Evolutionary conservation across 2,797 vertebrate species (phyloP), one percentile per base, ranked within the genome.

Genomic region (Pelobates cultripes): DNA sequence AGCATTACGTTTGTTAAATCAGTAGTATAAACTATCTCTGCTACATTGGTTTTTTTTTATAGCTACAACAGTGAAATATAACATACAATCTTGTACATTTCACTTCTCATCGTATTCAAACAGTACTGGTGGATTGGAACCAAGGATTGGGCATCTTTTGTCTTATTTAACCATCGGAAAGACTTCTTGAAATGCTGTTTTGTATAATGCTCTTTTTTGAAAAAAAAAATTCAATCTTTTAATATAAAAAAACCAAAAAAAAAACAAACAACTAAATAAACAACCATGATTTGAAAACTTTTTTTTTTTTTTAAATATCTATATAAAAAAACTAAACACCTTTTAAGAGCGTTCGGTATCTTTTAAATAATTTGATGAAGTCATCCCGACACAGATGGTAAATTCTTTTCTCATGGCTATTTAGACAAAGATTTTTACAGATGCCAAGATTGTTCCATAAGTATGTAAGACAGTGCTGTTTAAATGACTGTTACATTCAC

Each of bases 1-100:
- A 94, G 92, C 93, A 94, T 92, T 94, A 91, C 88, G 93, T 93
- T 89, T 94, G 92, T 96, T 95, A 95, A 96, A 94, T 96, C 95
- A 97, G 96, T 96, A 95, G 95, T 96, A 95, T 93, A 95, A 93
- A 92, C 95, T 95, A 95, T 94, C 91, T 95, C 93, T 94, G 94
- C 90, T 95, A 95, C 96, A 96, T 93, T 91, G 87, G 2, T 51
- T 91, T 92, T 90, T 90, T 77, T 77, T 67, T 88, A 89, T 91
- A 95, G 93, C 94, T 95, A 96, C 94, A 93, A 93, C 93, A 94
- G 95, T 94, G 94, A 95, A 94, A 95, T 93, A 93, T 92, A 93
- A 94, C 87, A 89, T 92, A 95, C 93, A 89, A 95, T 51, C 93
- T 95, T 95, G 94, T 94, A 95, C 93, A 96, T 93, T 93, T 95